These are phyloP conservation scores for Cosmorhoe ocellata DNA, from an alignment of 2,888 invertebrate genomes.

Conservation along the genomic window DNA sequence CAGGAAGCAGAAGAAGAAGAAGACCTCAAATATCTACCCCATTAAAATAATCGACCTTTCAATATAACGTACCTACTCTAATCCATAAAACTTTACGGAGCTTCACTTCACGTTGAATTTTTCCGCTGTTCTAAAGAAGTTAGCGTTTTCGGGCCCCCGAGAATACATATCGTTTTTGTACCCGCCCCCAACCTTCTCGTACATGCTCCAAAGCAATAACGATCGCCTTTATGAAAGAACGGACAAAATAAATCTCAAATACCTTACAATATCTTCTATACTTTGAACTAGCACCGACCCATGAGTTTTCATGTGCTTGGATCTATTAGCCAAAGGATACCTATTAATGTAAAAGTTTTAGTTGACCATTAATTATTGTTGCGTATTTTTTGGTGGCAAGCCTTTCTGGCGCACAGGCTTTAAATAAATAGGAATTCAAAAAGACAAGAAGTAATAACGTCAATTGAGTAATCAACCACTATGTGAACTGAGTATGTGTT, in stretches of 20 bases:
- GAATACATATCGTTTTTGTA: constrained; percentile 23
- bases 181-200: constrained; percentile 7
- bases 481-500: too few relatives aligned
- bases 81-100: constrained; percentile 40
- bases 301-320: too few relatives aligned
- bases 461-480: too few relatives aligned
- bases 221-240: constrained; percentile 7
- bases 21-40: background rate
- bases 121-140: constrained; percentile 31
- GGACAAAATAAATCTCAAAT: constrained; percentile 4
- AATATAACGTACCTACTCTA: constrained; percentile 28
- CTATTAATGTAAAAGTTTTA: too few relatives aligned
- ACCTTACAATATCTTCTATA: background rate
- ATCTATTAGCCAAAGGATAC: too few relatives aligned
- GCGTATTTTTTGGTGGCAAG: too few relatives aligned
- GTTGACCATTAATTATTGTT: too few relatives aligned
- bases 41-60: constrained; percentile 24
- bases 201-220: constrained; percentile 7
- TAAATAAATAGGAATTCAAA: too few relatives aligned
- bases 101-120: constrained; percentile 29
- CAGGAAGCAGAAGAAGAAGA: too few relatives aligned
- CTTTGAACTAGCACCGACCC: background rate
- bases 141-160: constrained; percentile 32
- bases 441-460: too few relatives aligned
- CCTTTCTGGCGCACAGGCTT: too few relatives aligned